Percentiles rank a stretch among this genome's conserved stretches.
phyloP scores from a whole-genome alignment of 1,140 invertebrate genomes.

The Pantala flavescens region DNA sequence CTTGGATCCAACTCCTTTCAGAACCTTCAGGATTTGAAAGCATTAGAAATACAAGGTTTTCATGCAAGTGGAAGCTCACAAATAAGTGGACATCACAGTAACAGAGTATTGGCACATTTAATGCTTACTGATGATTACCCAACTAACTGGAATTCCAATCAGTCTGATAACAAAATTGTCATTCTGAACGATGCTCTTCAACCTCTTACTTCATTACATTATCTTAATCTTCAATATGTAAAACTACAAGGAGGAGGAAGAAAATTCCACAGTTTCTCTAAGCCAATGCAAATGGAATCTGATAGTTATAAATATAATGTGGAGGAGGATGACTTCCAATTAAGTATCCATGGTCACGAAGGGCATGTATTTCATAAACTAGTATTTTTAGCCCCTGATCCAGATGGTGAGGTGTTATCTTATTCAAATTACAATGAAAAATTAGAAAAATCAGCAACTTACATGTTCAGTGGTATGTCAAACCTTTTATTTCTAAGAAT shows the following conservation, averaged over 20 bases:
- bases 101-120: slow-evolving; percentile 30
- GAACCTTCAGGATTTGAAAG: slow-evolving; percentile 41
- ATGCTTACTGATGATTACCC: slow-evolving; percentile 27
- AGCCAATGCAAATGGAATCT: background rate
- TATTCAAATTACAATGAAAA: slow-evolving; percentile 49
- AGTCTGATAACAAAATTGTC: slow-evolving; percentile 23
- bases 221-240: slow-evolving; percentile 21
- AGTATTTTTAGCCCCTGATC: slow-evolving; percentile 12
- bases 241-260: slow-evolving; percentile 12
- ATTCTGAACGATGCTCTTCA: slow-evolving; percentile 17
- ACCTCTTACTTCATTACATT: slow-evolving; percentile 17
- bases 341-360: background rate
- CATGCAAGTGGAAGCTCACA: slow-evolving; percentile 23
- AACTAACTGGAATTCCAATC: slow-evolving; percentile 20
- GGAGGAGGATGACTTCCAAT: background rate
- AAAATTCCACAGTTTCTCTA: background rate
- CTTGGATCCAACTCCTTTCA: slow-evolving; percentile 41
- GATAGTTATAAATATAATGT: slow-evolving; percentile 5
- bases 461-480: slow-evolving; percentile 44
- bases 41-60: slow-evolving; percentile 49
- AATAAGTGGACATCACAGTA: slow-evolving; percentile 20
- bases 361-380: background rate
- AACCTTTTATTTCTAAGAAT: slow-evolving; percentile 46
- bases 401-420: slow-evolving; percentile 33
- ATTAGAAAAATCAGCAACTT: slow-evolving; percentile 35